phyloP scores from a whole-genome alignment of 2,113 vertebrate genomes.

The Psittacula cyanocephala region DNA sequence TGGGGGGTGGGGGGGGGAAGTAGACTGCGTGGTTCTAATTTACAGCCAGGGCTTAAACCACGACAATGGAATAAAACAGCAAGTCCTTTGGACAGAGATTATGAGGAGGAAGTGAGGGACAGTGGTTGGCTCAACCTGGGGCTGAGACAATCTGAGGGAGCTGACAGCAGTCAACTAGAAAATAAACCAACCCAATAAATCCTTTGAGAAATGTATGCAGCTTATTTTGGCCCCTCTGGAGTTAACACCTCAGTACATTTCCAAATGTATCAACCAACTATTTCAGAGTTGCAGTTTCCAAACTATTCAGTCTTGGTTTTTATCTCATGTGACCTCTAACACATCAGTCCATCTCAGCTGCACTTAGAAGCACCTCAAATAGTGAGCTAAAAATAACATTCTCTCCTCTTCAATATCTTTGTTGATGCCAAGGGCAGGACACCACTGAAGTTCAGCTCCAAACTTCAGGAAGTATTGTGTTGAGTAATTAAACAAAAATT shows the following conservation, averaged over 20 bases:
- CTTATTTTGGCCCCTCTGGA: neutral
- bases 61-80: neutral
- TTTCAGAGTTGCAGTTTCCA: neutral
- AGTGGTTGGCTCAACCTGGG: neutral
- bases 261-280: neutral
- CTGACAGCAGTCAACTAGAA: neutral
- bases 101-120: neutral
- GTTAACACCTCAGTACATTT: neutral
- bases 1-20: too few relatives aligned
- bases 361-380: neutral
- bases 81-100: neutral
- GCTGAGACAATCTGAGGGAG: neutral
- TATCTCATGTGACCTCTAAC: neutral
- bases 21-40: too few relatives aligned
- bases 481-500: neutral
- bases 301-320: neutral
- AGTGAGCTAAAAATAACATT: neutral
- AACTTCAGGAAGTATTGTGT: neutral
- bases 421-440: accelerated
- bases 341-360: neutral
- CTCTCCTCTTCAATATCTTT: neutral
- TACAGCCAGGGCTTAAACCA: too few relatives aligned
- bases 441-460: neutral
- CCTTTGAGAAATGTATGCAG: neutral
- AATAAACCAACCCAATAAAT: neutral